Base-by-base conservation (phyloP, 2,888 invertebrate genomes). In the Melanargia galathea region DNA sequence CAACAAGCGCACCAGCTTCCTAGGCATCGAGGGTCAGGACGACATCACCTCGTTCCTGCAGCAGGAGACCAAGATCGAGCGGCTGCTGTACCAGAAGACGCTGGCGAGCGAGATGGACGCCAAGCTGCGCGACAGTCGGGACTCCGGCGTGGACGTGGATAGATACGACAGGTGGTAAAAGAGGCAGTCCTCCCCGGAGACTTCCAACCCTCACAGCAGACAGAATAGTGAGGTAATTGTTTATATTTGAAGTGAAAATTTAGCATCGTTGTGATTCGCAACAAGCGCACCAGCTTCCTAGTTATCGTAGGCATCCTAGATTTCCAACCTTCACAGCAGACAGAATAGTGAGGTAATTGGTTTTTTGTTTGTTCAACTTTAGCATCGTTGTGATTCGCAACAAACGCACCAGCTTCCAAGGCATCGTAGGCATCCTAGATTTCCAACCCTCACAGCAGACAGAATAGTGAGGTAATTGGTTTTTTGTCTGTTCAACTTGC, bases 291-390 rank as follows among this genome's bases (percentile, higher is more conserved):
- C 38, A 96, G 96, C 80, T 97, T 97, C 82, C 92, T 97, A 46
- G 97, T 97, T 51, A 94, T 97, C 76, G 96, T 97, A 75, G 95
- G 95, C n/a, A n/a, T n/a, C n/a, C n/a, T n/a, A n/a, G n/a, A n/a
- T n/a, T n/a, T n/a, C n/a, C n/a, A n/a, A n/a, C n/a, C n/a, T n/a
- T n/a, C n/a, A n/a, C n/a, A n/a, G n/a, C n/a, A n/a, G n/a, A n/a
- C n/a, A n/a, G n/a, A n/a, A n/a, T n/a, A 96, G 96, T 83, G 96
- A 96, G 85, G 93, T 93, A 77, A 7, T 2, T 18, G 13, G 1
- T 10, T 4, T 45, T 46, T 43, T 43, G 3, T 11, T 1, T 40
- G 6, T 40, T 38, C 0, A 4, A 10, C 7, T 10, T 35, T 35
- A 13, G 2, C 2, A n/a, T n/a, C n/a, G n/a, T n/a, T n/a, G n/a